Percentiles rank a stretch among this genome's conserved stretches.
Evolutionary conservation across 2,888 invertebrate genomes (phyloP).

Genomic region (Diarsia rubi): DNA sequence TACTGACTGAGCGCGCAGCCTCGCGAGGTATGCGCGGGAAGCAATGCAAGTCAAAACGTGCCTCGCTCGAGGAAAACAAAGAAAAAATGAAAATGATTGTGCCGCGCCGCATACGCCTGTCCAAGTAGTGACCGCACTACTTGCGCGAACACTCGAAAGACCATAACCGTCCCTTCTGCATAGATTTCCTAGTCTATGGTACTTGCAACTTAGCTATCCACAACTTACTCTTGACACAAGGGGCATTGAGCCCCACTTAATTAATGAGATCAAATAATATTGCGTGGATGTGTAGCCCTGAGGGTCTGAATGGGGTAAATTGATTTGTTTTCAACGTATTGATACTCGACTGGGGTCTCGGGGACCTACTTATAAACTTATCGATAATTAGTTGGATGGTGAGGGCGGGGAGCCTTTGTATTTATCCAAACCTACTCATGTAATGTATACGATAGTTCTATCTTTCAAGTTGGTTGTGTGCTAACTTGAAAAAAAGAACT

Average conservation of each 20-base stretch:
- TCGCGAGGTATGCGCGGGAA: too few species aligned
- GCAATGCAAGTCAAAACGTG: too few species aligned
- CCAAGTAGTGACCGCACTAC: neutral
- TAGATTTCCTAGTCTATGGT: conserved; percentile 20
- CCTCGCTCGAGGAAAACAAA: too few species aligned
- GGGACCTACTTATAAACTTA: conserved; percentile 11
- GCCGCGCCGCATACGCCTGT: too few species aligned
- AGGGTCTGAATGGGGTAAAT: conserved; percentile 34
- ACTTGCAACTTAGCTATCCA: conserved; percentile 67
- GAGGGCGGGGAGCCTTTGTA: neutral
- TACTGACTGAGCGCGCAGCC: too few species aligned
- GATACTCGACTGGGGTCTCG: neutral
- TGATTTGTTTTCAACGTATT: conserved; percentile 39
- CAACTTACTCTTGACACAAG: conserved; percentile 62
- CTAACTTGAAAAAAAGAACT: too few species aligned
- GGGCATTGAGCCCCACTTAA: conserved; percentile 68
- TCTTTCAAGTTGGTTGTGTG: neutral
- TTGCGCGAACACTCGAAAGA: neutral
- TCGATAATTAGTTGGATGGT: conserved; percentile 2
- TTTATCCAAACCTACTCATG: neutral
- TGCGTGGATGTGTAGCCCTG: conserved; percentile 19
- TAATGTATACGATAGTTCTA: neutral
- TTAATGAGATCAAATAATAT: conserved; percentile 64
- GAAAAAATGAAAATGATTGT: too few species aligned
- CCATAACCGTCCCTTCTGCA: neutral